Conservation (phyloP, 2,888 invertebrate species). For the Dicranocentrus wangi region DNA sequence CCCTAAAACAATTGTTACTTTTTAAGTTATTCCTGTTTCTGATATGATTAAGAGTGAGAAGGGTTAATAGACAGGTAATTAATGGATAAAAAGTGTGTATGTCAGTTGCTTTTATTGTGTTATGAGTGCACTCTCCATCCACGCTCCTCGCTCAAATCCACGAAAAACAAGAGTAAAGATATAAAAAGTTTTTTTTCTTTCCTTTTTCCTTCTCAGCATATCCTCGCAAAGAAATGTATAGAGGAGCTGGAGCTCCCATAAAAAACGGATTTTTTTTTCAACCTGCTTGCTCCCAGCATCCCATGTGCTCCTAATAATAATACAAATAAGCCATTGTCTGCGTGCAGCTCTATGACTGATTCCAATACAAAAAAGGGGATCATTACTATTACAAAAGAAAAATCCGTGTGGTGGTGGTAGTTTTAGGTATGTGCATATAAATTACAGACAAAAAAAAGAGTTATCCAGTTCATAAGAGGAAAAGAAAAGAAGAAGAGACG, state of each 20-base stretch:
- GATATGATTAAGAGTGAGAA: slow-evolving; percentile 68
- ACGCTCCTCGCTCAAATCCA: not conserved
- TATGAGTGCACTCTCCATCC: slow-evolving; percentile 13
- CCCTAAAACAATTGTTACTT: not conserved
- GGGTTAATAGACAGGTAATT: slow-evolving; percentile 73
- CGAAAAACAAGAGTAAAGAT: not conserved
- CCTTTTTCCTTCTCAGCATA: too few species aligned
- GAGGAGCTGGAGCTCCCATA: not conserved
- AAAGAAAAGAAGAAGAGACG: too few species aligned
- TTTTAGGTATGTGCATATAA: not conserved
- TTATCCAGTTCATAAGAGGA: too few species aligned
- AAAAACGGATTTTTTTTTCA: not conserved
- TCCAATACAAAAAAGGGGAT: not conserved
- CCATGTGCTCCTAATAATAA: slow-evolving; percentile 20
- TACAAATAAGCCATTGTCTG: slow-evolving; percentile 38
- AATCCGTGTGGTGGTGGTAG: not conserved
- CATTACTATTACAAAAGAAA: not conserved
- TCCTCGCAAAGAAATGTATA: too few species aligned
- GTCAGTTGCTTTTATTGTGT: slow-evolving; percentile 28
- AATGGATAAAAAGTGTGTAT: slow-evolving; percentile 67
- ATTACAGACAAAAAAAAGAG: too few species aligned
- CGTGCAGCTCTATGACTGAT: not conserved
- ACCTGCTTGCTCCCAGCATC: not conserved
- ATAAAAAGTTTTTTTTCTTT: not conserved
- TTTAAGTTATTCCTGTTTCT: slow-evolving; percentile 17